Base-by-base conservation (phyloP, 2,888 invertebrate genomes). In the Halictus ligatus region DNA sequence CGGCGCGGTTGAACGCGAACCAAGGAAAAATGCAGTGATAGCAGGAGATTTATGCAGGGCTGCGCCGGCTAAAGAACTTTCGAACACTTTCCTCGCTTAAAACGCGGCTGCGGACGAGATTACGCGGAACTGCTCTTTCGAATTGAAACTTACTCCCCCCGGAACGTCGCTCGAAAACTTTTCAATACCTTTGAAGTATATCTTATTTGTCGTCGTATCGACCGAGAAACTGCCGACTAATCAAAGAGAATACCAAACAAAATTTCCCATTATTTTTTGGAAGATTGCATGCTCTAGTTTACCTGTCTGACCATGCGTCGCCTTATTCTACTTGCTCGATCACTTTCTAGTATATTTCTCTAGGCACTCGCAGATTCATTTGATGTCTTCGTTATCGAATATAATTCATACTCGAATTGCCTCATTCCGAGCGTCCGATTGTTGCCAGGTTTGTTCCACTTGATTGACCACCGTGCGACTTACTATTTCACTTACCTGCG, bases 11-110 rank as follows among this genome's bases (percentile, higher is more conserved):
- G 67, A 79, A 71, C 58, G n/a, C 74, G 69, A 67, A 46, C 69
- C 46, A 75, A 64, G 80, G 77, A 72, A 82, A 78, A 87, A 83
- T 81, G 83, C 84, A 83, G 83, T 91, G 91, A 90, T 89, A 91
- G 90, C 78, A 80, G 25, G 78, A 88, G 90, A 89, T 90, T 90
- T 90, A 91, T 91, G 91, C 91, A 87, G 80, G 64, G 50, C 71
- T 69, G 69, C 50, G 46, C 1, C 83, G 67, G 73, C 80, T 75
- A 80, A 83, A 81, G 83, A 90, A 90, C 88, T 89, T 88, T 83
- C 90, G 77, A 85, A 85, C 88, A 76, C 50, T 74, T 84, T 72
- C 78, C 48, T 43, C 72, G 64, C 46, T 72, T 75, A n/a, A 69
- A 83, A 83, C 58, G 58, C 67, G 67, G 35, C 76, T 46, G 64